A percentile compares a stretch with the other conserved stretches of the same genome.
Evolutionary conservation across 2,888 invertebrate species (phyloP).

Genomic region (Tenodera sinensis): DNA sequence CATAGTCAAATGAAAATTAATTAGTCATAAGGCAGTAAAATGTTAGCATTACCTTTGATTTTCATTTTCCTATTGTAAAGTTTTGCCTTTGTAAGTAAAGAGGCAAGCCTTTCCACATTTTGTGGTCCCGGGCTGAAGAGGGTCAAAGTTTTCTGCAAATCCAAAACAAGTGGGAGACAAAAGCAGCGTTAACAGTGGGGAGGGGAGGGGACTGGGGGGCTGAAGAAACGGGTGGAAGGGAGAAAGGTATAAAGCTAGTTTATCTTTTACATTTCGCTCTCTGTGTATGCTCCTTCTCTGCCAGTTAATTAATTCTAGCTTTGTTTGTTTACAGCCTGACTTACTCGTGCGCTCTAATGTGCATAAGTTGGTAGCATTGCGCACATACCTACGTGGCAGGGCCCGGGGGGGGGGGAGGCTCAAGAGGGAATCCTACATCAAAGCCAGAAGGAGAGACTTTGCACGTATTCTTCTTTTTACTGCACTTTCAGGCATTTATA

Average conservation of each 20-base stretch:
- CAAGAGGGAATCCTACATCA: not conserved
- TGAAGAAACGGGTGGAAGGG: not conserved
- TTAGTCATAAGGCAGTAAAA: not conserved
- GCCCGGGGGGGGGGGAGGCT: not conserved
- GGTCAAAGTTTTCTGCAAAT: not conserved
- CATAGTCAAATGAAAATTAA: not conserved
- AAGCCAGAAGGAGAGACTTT: not conserved
- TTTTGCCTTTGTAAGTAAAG: not conserved
- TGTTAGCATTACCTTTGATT: not conserved
- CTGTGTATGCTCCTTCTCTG: not conserved
- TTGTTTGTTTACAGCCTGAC: constrained; percentile 1
- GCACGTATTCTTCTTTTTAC: not conserved
- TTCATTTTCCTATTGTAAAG: not conserved
- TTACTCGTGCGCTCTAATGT: not conserved
- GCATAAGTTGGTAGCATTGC: constrained; percentile 3
- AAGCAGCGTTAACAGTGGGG: not conserved
- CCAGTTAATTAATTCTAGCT: constrained; percentile 1
- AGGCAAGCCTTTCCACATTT: not conserved
- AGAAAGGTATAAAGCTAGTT: not conserved
- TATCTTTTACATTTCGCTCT: not conserved
- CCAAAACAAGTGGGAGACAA: not conserved
- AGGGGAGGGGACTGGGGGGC: no score
- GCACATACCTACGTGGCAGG: not conserved
- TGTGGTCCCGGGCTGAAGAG: not conserved
- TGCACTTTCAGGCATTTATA: not conserved